Percentiles rank a stretch among this genome's conserved stretches.
These are phyloP conservation scores for Caenorhabditis japonica DNA, from an alignment of 2,888 invertebrate species.

Conservation along the genomic window DNA sequence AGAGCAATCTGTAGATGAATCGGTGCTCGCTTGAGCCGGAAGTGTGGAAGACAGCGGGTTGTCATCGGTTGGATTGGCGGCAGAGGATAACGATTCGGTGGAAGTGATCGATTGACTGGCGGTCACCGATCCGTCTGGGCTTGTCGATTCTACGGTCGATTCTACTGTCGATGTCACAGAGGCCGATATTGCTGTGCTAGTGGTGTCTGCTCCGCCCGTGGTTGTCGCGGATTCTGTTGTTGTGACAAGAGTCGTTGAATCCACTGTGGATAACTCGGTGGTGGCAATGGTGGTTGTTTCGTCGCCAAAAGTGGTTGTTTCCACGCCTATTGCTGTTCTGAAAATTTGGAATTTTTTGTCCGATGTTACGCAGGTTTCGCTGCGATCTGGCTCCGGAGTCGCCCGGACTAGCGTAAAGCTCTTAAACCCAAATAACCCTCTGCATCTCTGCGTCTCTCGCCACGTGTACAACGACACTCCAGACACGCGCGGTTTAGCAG, in stretches of 20 bases:
- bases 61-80: slow-evolving; percentile 22
- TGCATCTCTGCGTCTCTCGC: too few species aligned
- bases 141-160: not conserved
- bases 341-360: not conserved
- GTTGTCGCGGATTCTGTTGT: slow-evolving; percentile 12
- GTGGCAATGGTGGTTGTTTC: slow-evolving; percentile 19
- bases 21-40: not conserved
- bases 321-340: slow-evolving; percentile 26
- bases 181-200: too few species aligned
- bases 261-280: slow-evolving; percentile 7
- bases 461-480: too few species aligned
- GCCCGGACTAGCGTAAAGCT: too few species aligned
- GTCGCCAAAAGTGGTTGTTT: slow-evolving; percentile 25
- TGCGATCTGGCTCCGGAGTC: not conserved
- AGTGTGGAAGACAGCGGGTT: slow-evolving; percentile 12
- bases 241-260: not conserved
- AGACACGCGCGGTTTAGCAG: too few species aligned
- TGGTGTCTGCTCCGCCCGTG: slow-evolving; percentile 9
- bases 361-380: slow-evolving; percentile 1
- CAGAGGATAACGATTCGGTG: slow-evolving; percentile 29
- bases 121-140: slow-evolving; percentile 3
- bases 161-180: not conserved
- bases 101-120: too few species aligned
- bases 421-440: too few species aligned
- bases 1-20: slow-evolving; percentile 27